Conservation (phyloP, 2,797 vertebrate species). For the Steatocranus sp. region DNA sequence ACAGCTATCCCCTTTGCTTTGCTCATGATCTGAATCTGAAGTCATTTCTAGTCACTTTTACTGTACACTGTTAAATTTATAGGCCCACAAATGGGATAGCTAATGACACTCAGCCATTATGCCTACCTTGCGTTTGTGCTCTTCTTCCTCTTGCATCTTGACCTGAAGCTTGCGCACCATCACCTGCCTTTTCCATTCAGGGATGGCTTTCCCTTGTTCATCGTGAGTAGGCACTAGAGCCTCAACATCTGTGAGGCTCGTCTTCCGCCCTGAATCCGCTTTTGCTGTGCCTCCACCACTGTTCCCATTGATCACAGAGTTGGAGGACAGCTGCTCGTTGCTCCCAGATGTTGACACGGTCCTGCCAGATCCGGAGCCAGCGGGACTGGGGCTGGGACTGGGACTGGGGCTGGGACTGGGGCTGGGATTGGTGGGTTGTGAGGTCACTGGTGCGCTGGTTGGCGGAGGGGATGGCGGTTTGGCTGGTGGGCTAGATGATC, state of each 20-base stretch:
- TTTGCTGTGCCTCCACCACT: background rate
- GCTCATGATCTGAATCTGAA: background rate
- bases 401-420: constrained; percentile 39
- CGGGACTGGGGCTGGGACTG: constrained; percentile 12
- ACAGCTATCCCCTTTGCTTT: constrained; percentile 43
- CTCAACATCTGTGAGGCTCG: constrained; percentile 80
- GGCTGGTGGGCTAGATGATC: constrained; percentile 42
- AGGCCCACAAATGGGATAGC: constrained; percentile 55
- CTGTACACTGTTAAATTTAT: background rate
- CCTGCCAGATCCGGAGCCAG: constrained; percentile 52
- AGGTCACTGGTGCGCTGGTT: constrained; percentile 27
- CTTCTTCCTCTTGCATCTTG: constrained; percentile 95
- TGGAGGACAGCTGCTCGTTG: constrained; percentile 66
- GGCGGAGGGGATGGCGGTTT: constrained; percentile 40
- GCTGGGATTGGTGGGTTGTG: constrained; percentile 49
- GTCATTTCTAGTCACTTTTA: background rate
- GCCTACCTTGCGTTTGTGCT: constrained; percentile 89
- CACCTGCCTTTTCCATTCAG: constrained; percentile 94
- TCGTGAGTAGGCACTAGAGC: constrained; percentile 86
- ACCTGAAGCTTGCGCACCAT: constrained; percentile 94
- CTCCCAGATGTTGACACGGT: constrained; percentile 60
- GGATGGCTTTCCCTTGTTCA: constrained; percentile 88
- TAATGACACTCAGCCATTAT: background rate
- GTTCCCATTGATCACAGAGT: constrained; percentile 81
- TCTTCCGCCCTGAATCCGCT: constrained; percentile 59